Evolutionary conservation across 2,888 invertebrate genomes (phyloP).

Genomic region (Chloromyia formosa): DNA sequence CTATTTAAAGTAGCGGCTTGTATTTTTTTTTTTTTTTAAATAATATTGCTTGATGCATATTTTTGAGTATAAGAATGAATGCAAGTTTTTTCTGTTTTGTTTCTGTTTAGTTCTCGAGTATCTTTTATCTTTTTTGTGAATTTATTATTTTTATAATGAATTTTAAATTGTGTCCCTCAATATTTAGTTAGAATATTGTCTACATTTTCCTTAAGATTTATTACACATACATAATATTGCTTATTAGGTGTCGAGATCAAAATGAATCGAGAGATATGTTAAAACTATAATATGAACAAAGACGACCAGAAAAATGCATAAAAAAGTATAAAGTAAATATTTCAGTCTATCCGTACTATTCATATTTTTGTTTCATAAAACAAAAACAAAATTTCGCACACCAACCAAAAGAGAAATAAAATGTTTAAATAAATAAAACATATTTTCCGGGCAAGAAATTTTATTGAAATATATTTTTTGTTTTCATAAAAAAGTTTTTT

Average conservation of each 20-base stretch:
- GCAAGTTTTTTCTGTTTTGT: constrained; percentile 28
- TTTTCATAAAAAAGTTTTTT: no score
- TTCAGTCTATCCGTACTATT: neutral
- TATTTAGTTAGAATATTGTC: constrained; percentile 41
- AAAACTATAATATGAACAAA: neutral
- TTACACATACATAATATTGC: constrained; percentile 32
- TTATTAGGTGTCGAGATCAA: constrained; percentile 21
- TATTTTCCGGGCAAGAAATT: constrained; percentile 24
- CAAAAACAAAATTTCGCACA: neutral
- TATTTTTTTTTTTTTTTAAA: constrained; percentile 2
- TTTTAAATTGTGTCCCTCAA: constrained; percentile 36
- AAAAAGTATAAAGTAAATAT: neutral
- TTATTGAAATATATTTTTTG: constrained; percentile 3
- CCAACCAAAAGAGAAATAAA: neutral
- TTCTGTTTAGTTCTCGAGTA: no score
- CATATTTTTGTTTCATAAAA: neutral
- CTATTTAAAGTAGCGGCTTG: constrained; percentile 19
- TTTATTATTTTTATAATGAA: constrained; percentile 8
- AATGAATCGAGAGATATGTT: neutral
- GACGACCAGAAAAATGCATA: neutral
- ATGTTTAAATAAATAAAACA: constrained; percentile 1
- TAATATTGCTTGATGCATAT: constrained; percentile 7
- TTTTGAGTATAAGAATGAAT: constrained; percentile 28
- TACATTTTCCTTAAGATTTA: constrained; percentile 29
- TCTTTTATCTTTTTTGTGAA: neutral